Base-by-base conservation (phyloP, 2,113 vertebrate genomes). In the Hyperoodon ampullatus region DNA sequence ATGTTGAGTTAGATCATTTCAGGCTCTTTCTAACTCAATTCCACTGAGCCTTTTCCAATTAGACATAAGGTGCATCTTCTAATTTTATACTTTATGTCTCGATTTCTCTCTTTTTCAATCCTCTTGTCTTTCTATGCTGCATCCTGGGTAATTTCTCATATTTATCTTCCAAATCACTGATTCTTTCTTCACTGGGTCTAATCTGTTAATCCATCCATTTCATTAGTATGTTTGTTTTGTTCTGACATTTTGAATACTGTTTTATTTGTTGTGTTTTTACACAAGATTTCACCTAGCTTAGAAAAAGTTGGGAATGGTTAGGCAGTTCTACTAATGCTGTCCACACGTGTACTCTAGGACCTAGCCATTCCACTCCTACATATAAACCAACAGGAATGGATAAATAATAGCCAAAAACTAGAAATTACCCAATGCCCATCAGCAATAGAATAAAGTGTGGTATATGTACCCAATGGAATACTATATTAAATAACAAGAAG, bases 61-160 rank as follows among this genome's bases (percentile, higher is more conserved):
- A 96, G 44, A 81, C 9, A 16, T 44, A 93, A 61, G 1, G 53
- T 78, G 53, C 35, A 6, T 92, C 71, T 93, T 83, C 68, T 55
- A 83, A 92, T 55, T 92, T 88, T 71, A 77, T 63, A 39, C 39
- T 95, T 93, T 86, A 26, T 86, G 35, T 66, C 61, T 81, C 92
- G 71, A 23, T 85, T 23, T 33, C 30, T 53, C 42, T 68, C 53
- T 63, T 77, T 90, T 63, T 88, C 16, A 28, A 88, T 55, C 13
- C 30, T 81, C 83, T 63, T n/a, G 3, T 82, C 47, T 71, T 77
- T 88, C 42, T 95, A 35, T 74, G 33, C 21, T 71, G 1, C 26
- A 50, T 33, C 5, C 30, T 91, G 33, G 14, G 12, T 65, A 86
- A 55, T 88, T 71, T 85, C 28, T 82, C 24, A 88, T 47, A 88